Percentiles rank a stretch among this genome's conserved stretches.
Evolutionary conservation across 2,113 vertebrate species (phyloP).

Genomic region (Odontophorus gujanensis): DNA sequence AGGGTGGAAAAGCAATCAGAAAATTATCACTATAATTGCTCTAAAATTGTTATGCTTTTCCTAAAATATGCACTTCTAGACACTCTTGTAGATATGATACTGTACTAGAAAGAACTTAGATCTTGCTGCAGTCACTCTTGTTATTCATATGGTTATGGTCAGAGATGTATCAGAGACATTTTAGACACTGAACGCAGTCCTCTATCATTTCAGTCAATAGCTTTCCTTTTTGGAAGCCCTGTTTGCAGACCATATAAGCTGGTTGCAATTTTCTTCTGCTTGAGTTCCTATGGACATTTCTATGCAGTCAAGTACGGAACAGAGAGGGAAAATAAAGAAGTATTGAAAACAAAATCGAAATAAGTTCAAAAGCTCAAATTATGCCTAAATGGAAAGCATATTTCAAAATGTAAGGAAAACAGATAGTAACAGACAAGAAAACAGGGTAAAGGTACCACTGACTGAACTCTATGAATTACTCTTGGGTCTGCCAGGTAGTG

Average conservation of each 20-base stretch:
- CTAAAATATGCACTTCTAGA: rapidly evolving
- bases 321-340: not conserved
- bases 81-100: not conserved
- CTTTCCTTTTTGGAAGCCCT: not conserved
- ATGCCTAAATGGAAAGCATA: not conserved
- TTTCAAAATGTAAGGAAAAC: not conserved
- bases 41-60: not conserved
- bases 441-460: not conserved
- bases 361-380: not conserved
- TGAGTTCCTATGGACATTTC: not conserved
- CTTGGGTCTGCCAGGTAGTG: not conserved
- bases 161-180: not conserved
- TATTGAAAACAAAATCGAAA: not conserved
- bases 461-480: not conserved
- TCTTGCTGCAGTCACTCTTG: not conserved
- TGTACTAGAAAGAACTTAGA: not conserved
- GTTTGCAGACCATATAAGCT: not conserved
- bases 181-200: not conserved
- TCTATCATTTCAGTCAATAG: not conserved
- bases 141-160: not conserved
- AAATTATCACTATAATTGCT: not conserved
- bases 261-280: not conserved
- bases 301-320: not conserved
- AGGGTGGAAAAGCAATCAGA: not conserved
- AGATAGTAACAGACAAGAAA: not conserved